phyloP scores from a whole-genome alignment of 2,113 vertebrate genomes.

The Indicator maculatus region DNA sequence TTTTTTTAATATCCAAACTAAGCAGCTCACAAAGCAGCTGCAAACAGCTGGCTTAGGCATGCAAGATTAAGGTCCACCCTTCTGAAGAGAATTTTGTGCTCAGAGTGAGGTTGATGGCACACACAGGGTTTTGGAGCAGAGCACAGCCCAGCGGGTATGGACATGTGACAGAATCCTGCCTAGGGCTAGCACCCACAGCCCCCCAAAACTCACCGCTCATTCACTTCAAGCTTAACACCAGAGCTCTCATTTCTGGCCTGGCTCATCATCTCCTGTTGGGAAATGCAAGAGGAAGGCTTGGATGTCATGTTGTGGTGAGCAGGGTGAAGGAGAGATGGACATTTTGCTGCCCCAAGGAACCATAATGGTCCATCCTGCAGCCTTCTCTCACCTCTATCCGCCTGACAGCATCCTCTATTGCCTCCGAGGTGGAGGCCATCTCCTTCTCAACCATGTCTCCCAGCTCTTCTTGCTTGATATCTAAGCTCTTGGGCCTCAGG shows the following conservation, averaged over 20 bases:
- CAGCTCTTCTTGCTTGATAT: constrained; percentile 91
- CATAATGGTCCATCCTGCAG: neutral
- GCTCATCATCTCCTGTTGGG: constrained; percentile 93
- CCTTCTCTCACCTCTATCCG: constrained; percentile 87
- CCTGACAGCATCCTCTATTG: constrained; percentile 92
- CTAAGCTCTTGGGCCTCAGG: constrained; percentile 89
- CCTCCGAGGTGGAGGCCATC: constrained; percentile 92
- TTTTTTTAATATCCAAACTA: too few relatives aligned
- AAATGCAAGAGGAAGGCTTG: neutral
- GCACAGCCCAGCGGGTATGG: neutral
- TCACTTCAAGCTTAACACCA: constrained; percentile 94
- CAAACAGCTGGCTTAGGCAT: neutral
- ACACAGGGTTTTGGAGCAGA: neutral
- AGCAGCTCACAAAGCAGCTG: neutral
- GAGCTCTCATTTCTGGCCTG: constrained; percentile 89
- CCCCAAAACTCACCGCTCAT: constrained; percentile 85
- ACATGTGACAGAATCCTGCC: neutral
- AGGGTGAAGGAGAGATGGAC: neutral
- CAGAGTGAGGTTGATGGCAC: neutral
- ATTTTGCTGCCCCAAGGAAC: neutral
- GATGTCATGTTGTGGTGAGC: fast-evolving
- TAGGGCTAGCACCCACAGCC: fast-evolving
- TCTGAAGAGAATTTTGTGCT: neutral
- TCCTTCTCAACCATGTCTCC: constrained; percentile 97
- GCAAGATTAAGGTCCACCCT: neutral